Evolutionary conservation across 2,113 vertebrate species (phyloP).

Genomic region (Hypocryptadius cinnamomeus): DNA sequence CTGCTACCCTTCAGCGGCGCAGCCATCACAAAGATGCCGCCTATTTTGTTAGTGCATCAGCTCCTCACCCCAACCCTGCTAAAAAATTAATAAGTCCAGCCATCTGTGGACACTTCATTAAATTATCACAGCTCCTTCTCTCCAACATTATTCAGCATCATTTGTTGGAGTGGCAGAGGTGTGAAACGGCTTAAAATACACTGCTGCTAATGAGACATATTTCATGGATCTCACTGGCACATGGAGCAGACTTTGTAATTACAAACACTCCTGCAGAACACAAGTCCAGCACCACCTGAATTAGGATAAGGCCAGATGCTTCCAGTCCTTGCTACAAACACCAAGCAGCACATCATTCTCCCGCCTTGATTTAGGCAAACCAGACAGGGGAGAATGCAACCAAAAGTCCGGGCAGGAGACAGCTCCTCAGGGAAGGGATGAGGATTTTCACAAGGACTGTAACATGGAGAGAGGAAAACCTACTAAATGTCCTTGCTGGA

Average conservation of each 20-base stretch:
- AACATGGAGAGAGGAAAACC: not conserved
- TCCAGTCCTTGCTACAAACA: not conserved
- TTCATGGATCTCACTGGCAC: not conserved
- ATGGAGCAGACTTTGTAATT: not conserved
- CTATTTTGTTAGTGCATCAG: not conserved
- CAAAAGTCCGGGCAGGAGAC: not conserved
- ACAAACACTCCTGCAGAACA: not conserved
- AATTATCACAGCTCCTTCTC: slow-evolving; percentile 21
- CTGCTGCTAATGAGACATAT: not conserved
- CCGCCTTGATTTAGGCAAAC: not conserved
- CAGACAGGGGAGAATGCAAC: not conserved
- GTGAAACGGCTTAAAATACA: slow-evolving; percentile 16
- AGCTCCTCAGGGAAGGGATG: not conserved
- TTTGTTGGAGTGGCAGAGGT: slow-evolving; percentile 17
- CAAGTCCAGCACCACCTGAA: not conserved
- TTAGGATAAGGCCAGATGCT: not conserved
- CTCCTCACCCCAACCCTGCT: not conserved
- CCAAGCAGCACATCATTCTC: not conserved
- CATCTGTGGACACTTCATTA: slow-evolving; percentile 50
- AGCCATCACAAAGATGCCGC: not conserved
- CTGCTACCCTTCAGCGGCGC: not conserved
- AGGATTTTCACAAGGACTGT: not conserved
- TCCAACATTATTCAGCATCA: slow-evolving; percentile 19
- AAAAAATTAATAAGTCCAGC: slow-evolving; percentile 30
- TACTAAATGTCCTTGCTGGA: not conserved